Conservation (phyloP, 2,797 vertebrate species). For the Gymnocypris eckloni region DNA sequence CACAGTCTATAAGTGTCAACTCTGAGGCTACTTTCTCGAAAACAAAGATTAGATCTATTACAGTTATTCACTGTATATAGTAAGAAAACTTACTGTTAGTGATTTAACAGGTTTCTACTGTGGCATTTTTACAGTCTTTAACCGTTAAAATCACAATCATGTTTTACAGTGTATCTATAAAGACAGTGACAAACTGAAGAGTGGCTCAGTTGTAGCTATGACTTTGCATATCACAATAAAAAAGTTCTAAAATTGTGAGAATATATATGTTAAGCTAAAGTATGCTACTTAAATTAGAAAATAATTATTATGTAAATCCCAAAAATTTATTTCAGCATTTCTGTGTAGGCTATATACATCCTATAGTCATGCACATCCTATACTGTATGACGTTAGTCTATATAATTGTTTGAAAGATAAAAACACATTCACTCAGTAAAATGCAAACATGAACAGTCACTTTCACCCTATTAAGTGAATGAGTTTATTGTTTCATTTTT, state of each 20-base stretch:
- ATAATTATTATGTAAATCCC: not conserved
- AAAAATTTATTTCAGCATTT: not conserved
- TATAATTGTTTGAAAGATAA: not conserved
- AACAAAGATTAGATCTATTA: no score
- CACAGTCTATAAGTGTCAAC: no score
- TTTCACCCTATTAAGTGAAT: constrained; percentile 81
- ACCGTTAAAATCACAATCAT: no score
- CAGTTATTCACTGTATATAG: no score
- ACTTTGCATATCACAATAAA: not conserved
- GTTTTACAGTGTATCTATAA: not conserved
- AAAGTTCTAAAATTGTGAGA: not conserved
- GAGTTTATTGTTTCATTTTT: constrained; percentile 86
- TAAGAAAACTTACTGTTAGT: no score
- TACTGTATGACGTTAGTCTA: not conserved
- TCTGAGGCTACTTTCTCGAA: no score
- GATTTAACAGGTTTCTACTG: no score
- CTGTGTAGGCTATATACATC: no score
- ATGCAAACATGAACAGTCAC: constrained; percentile 24
- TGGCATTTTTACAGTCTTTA: no score
- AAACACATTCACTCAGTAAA: constrained; percentile 2
- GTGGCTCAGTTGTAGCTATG: not conserved
- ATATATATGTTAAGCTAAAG: not conserved
- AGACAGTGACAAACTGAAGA: not conserved
- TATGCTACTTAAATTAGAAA: not conserved
- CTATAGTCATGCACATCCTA: not conserved